phyloP scores from a whole-genome alignment of 2,888 invertebrate species.

The Spodoptera picta region DNA sequence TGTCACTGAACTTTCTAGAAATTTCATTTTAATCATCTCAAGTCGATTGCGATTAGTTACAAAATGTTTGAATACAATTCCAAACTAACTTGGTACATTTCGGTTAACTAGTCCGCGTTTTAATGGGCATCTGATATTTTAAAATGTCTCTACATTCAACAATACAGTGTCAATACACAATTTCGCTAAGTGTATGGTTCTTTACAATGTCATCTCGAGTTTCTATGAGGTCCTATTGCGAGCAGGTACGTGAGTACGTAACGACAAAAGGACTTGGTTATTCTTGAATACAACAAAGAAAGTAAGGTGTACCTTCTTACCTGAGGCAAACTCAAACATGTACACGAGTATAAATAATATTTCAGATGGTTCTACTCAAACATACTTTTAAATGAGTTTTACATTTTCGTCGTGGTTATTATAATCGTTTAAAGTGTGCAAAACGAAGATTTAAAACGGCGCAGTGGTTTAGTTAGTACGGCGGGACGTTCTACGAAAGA shows the following conservation, averaged over 20 bases:
- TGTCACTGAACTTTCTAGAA: too few species aligned
- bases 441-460: slow-evolving; percentile 32
- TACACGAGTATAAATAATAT: slow-evolving; percentile 48
- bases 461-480: slow-evolving; percentile 22
- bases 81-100: background rate
- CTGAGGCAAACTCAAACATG: slow-evolving; percentile 52
- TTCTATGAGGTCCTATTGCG: slow-evolving; percentile 49
- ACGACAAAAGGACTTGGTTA: slow-evolving; percentile 52
- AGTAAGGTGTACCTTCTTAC: slow-evolving; percentile 57
- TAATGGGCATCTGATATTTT: slow-evolving; percentile 32
- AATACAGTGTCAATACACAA: slow-evolving; percentile 41
- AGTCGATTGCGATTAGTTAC: too few species aligned
- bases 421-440: slow-evolving; percentile 18
- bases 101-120: slow-evolving; percentile 6
- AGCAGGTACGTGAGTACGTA: slow-evolving; percentile 50
- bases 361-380: slow-evolving; percentile 27
- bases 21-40: too few species aligned
- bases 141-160: slow-evolving; percentile 35
- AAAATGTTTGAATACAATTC: too few species aligned
- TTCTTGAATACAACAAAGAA: slow-evolving; percentile 55
- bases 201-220: slow-evolving; percentile 50
- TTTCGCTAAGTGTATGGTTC: slow-evolving; percentile 45
- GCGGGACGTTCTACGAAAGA: slow-evolving; percentile 6
- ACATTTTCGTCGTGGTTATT: slow-evolving; percentile 13
- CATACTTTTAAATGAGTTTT: slow-evolving; percentile 18